A percentile compares a stretch with the other conserved stretches of the same genome.
phyloP scores from a whole-genome alignment of 2,888 invertebrate species.

The Cephus runcator region DNA sequence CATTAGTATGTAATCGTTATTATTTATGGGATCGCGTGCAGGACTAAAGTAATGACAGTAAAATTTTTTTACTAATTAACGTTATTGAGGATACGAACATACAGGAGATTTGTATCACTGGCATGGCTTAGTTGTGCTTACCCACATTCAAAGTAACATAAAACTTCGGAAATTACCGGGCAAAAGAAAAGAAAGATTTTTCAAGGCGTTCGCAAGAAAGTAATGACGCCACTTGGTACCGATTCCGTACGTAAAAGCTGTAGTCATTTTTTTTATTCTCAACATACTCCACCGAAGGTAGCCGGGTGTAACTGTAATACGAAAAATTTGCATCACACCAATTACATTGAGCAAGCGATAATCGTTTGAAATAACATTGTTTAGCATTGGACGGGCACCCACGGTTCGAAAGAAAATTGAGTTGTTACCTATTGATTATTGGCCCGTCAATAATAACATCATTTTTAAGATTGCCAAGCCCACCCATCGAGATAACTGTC shows the following conservation, averaged over 20 bases:
- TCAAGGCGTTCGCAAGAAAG: neutral
- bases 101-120: neutral
- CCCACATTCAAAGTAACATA: constrained; percentile 2
- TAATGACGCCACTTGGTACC: neutral
- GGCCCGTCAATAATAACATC: constrained; percentile 15
- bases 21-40: neutral
- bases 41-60: neutral
- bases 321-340: constrained; percentile 23
- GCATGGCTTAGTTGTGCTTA: neutral
- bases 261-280: neutral
- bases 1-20: neutral
- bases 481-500: neutral
- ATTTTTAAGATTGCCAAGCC: constrained; percentile 5
- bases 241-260: neutral
- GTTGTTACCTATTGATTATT: constrained; percentile 30
- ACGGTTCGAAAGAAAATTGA: constrained; percentile 24
- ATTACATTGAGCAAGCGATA: constrained; percentile 25
- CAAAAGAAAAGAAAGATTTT: neutral
- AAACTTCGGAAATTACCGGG: neutral
- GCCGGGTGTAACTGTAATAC: neutral
- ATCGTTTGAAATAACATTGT: constrained; percentile 32
- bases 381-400: neutral
- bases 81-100: neutral
- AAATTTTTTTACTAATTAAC: neutral
- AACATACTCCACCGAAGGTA: neutral